phyloP scores from a whole-genome alignment of 2,797 vertebrate species.

The Gephyroberyx darwinii region DNA sequence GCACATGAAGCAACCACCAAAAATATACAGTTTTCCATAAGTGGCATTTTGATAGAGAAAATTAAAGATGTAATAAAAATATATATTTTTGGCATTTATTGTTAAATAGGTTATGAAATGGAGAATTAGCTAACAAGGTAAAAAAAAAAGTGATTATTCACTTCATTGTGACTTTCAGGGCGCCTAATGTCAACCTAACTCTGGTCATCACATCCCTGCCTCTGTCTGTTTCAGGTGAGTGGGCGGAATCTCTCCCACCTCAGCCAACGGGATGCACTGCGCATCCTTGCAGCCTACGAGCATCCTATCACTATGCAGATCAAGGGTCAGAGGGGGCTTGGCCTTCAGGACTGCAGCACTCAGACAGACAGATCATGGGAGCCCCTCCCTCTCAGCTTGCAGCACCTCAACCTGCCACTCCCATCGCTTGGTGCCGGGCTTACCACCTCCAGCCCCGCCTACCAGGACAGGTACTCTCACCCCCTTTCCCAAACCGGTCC shows the following conservation, averaged over 20 bases:
- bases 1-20: too few relatives aligned
- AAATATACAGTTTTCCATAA: too few relatives aligned
- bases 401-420: slow-evolving; percentile 76
- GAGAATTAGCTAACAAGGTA: too few relatives aligned
- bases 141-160: too few relatives aligned
- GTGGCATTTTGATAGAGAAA: too few relatives aligned
- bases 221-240: slow-evolving; percentile 68
- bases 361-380: slow-evolving; percentile 79
- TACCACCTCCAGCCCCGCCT: slow-evolving; percentile 69
- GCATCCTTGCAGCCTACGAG: slow-evolving; percentile 80
- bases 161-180: too few relatives aligned
- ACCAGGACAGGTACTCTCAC: slow-evolving; percentile 76
- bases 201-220: too few relatives aligned
- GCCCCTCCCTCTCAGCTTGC: slow-evolving; percentile 74
- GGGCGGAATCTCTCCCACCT: slow-evolving; percentile 78
- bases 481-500: too few relatives aligned
- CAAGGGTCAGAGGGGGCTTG: slow-evolving; percentile 75
- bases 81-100: too few relatives aligned
- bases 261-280: slow-evolving; percentile 80
- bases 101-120: too few relatives aligned
- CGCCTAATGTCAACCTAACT: too few relatives aligned
- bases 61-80: too few relatives aligned
- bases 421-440: slow-evolving; percentile 62
- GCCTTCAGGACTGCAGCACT: slow-evolving; percentile 64
- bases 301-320: slow-evolving; percentile 85